phyloP scores from a whole-genome alignment of 2,797 vertebrate species.

The Gadopsis bispinosus region DNA sequence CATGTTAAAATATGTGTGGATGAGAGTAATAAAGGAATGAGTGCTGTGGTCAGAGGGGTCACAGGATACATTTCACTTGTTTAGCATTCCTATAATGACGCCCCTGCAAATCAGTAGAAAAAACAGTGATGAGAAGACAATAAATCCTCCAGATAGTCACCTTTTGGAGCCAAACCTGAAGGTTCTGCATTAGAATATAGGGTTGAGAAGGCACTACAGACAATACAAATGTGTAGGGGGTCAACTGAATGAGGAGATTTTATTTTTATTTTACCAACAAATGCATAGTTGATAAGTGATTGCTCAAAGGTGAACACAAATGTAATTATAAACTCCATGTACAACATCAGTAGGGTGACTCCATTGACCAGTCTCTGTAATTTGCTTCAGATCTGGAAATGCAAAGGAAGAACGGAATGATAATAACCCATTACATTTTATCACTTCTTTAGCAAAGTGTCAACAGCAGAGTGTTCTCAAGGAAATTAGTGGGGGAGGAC shows the following conservation, averaged over 20 bases:
- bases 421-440: background rate
- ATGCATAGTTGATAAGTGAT: background rate
- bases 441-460: background rate
- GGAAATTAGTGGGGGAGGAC: constrained; percentile 38
- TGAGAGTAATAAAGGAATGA: background rate
- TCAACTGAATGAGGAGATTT: background rate
- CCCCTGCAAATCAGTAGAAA: background rate
- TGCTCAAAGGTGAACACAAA: background rate
- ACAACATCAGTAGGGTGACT: background rate
- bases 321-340: background rate
- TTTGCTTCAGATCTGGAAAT: background rate
- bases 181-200: background rate
- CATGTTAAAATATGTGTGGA: background rate
- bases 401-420: background rate
- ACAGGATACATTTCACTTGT: background rate
- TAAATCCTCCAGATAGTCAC: background rate
- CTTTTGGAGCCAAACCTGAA: background rate
- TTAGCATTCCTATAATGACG: background rate
- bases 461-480: constrained; percentile 13
- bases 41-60: too few species aligned
- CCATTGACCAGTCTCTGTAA: background rate
- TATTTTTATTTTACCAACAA: background rate
- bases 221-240: background rate
- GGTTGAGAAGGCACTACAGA: background rate
- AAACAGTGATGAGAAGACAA: background rate